Conservation (phyloP, 2,888 invertebrate species). For the Criorhina ranunculi region DNA sequence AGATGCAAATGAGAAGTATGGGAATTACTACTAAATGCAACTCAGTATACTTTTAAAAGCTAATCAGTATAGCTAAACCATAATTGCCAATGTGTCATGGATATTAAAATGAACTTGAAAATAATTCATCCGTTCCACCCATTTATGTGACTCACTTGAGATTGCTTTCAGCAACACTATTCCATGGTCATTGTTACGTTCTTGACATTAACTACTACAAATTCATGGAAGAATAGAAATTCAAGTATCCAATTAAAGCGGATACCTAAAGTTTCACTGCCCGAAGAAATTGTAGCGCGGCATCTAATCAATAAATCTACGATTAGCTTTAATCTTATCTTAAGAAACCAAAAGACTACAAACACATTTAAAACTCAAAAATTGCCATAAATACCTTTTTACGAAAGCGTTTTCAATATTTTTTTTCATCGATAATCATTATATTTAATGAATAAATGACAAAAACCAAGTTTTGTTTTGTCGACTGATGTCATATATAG, state of each 20-base stretch:
- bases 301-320: constrained; percentile 53
- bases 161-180: background rate
- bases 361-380: background rate
- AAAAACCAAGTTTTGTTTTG: constrained; percentile 21
- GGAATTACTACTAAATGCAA: too few relatives aligned
- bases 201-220: constrained; percentile 36
- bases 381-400: background rate
- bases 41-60: background rate
- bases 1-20: too few relatives aligned
- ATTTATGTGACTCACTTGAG: constrained; percentile 22
- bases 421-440: constrained; percentile 5
- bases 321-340: constrained; percentile 68
- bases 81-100: constrained; percentile 1
- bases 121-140: background rate
- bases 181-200: background rate
- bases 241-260: background rate
- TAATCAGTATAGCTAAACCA: background rate
- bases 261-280: constrained; percentile 17
- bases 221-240: background rate
- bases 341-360: constrained; percentile 9
- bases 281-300: background rate
- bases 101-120: background rate
- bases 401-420: background rate
- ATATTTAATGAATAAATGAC: constrained; percentile 12
- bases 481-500: constrained; percentile 34